Evolutionary conservation across 2,113 vertebrate species (phyloP).

Genomic region (Siniperca chuatsi): DNA sequence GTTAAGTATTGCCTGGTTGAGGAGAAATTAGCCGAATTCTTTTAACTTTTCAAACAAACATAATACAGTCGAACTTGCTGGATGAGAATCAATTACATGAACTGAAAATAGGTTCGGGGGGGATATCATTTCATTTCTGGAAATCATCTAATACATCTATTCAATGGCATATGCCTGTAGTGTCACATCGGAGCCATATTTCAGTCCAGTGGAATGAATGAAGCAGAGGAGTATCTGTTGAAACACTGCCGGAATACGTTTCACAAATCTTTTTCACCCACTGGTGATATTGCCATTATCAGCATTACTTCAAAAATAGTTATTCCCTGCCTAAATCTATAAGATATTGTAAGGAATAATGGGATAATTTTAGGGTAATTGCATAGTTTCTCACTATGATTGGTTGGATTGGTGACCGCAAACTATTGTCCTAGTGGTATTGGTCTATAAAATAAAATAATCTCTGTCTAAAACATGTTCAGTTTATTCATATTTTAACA

Average conservation of each 20-base stretch:
- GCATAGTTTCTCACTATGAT: slow-evolving; percentile 37
- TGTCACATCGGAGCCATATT: slow-evolving; percentile 68
- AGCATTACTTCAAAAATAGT: slow-evolving; percentile 53
- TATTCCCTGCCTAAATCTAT: slow-evolving; percentile 51
- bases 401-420: slow-evolving; percentile 7
- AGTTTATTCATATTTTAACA: background rate
- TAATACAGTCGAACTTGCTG: slow-evolving; percentile 80
- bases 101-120: slow-evolving; percentile 75
- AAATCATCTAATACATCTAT: slow-evolving; percentile 72
- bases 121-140: slow-evolving; percentile 66
- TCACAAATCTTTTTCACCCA: slow-evolving; percentile 58
- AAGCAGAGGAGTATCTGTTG: slow-evolving; percentile 58
- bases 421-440: slow-evolving; percentile 27
- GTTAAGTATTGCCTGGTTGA: slow-evolving; percentile 81
- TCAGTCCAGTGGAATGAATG: slow-evolving; percentile 67
- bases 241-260: slow-evolving; percentile 54
- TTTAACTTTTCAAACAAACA: slow-evolving; percentile 86
- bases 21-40: slow-evolving; percentile 81
- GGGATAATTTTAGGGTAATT: slow-evolving; percentile 45
- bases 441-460: slow-evolving; percentile 23
- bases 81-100: slow-evolving; percentile 79
- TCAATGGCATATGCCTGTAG: slow-evolving; percentile 66
- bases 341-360: slow-evolving; percentile 47
- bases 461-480: slow-evolving; percentile 10
- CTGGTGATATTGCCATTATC: slow-evolving; percentile 48